Evolutionary conservation across 2,113 vertebrate genomes (phyloP).

Genomic region (Eubucco bourcierii): DNA sequence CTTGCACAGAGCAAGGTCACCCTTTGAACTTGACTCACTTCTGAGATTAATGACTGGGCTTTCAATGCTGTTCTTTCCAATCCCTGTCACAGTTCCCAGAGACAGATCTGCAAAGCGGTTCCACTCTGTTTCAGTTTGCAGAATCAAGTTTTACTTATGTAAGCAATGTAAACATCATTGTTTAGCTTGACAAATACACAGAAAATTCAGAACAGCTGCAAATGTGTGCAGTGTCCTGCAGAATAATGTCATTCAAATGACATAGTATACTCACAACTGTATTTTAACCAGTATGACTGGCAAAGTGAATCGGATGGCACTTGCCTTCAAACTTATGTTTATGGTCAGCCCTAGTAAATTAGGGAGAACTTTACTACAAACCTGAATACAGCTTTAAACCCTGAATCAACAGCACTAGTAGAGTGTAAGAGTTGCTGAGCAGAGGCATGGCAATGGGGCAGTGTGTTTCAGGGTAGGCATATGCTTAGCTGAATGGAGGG

Average conservation of each 20-base stretch:
- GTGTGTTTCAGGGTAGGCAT: background rate
- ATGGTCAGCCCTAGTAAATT: background rate
- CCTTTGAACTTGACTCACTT: background rate
- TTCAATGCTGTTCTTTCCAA: background rate
- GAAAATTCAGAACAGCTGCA: background rate
- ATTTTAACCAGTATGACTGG: background rate
- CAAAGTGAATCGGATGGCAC: background rate
- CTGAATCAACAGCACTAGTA: background rate
- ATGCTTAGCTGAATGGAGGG: background rate
- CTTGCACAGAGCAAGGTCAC: background rate
- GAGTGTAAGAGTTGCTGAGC: background rate
- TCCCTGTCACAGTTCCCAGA: background rate
- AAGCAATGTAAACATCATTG: background rate
- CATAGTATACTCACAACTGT: rapidly evolving
- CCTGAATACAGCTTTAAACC: background rate
- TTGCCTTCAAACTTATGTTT: background rate
- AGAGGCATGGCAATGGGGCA: background rate
- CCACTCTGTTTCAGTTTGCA: background rate
- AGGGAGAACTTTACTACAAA: background rate
- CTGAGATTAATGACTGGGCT: background rate
- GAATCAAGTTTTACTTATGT: background rate
- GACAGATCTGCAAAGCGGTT: background rate
- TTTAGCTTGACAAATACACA: background rate
- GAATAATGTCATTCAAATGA: background rate
- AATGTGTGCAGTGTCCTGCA: background rate